These are phyloP conservation scores for Dendrolimus houi DNA, from an alignment of 2,888 invertebrate species.

Conservation along the genomic window DNA sequence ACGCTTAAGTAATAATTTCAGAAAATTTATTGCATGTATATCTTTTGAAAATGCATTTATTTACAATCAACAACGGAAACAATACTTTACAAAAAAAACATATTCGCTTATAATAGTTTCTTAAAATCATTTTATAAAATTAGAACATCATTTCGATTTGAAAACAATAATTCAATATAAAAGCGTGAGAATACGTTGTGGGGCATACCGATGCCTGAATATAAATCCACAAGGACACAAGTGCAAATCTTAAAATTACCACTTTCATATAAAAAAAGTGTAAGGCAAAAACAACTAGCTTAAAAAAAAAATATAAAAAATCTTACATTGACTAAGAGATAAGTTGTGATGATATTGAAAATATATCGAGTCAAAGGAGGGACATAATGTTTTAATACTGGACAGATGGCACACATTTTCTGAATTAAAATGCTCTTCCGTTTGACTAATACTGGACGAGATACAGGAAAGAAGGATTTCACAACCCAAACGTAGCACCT, in stretches of 20 bases:
- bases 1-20: slow-evolving; percentile 56
- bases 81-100: slow-evolving; percentile 67
- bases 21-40: slow-evolving; percentile 73
- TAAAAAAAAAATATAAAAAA: slow-evolving; percentile 67
- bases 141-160: slow-evolving; percentile 58
- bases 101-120: slow-evolving; percentile 36
- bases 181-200: slow-evolving; percentile 66
- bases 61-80: slow-evolving; percentile 72
- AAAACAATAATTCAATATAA: slow-evolving; percentile 35
- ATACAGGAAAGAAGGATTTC: slow-evolving; percentile 68
- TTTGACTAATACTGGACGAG: slow-evolving; percentile 73
- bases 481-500: slow-evolving; percentile 71
- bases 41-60: slow-evolving; percentile 72
- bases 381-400: slow-evolving; percentile 66
- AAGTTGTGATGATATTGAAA: slow-evolving; percentile 69
- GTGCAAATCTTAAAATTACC: slow-evolving; percentile 66
- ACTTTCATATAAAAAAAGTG: slow-evolving; percentile 72
- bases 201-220: slow-evolving; percentile 46
- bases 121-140: slow-evolving; percentile 48
- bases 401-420: slow-evolving; percentile 68
- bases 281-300: slow-evolving; percentile 73
- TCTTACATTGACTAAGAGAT: slow-evolving; percentile 70
- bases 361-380: slow-evolving; percentile 61
- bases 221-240: slow-evolving; percentile 75
- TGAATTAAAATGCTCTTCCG: slow-evolving; percentile 52